Base-by-base conservation (phyloP, 1,140 invertebrate genomes). In the Thalassaphorura encarpata region DNA sequence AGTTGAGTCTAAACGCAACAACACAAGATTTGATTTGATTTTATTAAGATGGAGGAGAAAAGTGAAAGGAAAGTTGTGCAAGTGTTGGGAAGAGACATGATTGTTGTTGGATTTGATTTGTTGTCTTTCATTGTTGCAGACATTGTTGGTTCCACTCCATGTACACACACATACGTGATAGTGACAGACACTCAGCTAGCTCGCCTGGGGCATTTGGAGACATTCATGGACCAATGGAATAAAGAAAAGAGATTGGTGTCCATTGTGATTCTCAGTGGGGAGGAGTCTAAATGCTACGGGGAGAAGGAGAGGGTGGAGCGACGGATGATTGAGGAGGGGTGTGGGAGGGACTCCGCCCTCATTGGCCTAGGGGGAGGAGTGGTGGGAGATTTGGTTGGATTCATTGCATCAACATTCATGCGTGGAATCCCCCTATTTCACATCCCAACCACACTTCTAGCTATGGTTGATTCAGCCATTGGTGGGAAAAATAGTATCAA, bases 361-460 rank as follows among this genome's bases (percentile, higher is more conserved):
- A 24, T 51, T 4, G 48, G 26, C 18, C 13, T 51, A 5, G 48
- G 48, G 5, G 48, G 48, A 6, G 48, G 48, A 11, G 48, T 51
- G 26, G 21, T 51, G 3, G 48, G 48, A 5, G 48, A 51, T 24
- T 27, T 51, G 28, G 48, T 51, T 51, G 48, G 48, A 6, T 51
- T 51, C 48, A 29, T 51, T 4, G 48, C 48, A 8, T 51, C 48
- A 11, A 51, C 48, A 16, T 51, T 18, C 31, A 26, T 51, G 13
- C 48, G 48, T 19, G 48, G 48, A 23, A 36, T 51, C 31, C 28
- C 29, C 16, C 33, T 51, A 6, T 26, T 51, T 4, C 26, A 36
- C 5, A 51, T 51, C 21, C 48, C 48, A 18, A 51, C 48, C 5
- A 51, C 6, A 13, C 33, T 51, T 16, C 23, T 51, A 21, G 48